Base-by-base conservation (phyloP, 2,113 vertebrate genomes). In the Phrynosoma platyrhinos region DNA sequence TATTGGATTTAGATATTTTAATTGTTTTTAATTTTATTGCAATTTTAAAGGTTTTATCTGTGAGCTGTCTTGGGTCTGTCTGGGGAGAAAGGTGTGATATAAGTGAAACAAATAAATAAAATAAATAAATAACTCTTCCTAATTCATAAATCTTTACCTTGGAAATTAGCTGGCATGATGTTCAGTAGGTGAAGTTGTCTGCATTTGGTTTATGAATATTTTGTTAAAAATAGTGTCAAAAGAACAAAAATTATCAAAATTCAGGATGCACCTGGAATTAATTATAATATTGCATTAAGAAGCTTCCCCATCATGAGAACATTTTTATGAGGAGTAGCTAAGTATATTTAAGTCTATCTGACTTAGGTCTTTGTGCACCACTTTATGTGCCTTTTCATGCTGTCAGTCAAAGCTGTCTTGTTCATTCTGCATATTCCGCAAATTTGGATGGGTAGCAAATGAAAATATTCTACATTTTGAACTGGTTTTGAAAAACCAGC, bases 171-270 rank as follows among this genome's bases (percentile, higher is more conserved):
- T 47, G 86, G 69, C 84, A 83, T 10, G 40, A 74, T 86, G 18
- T 75, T 36, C 72, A 86, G 76, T 20, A 80, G 75, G 55, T 84
- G 86, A 75, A 30, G 40, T 32, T 40, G 64, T 64, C 10, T 91
- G 72, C 53, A 89, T 83, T 79, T 87, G 47, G 5, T 58, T 90
- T 52, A 88, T 88, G 83, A 88, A 85, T 82, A 23, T 30, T 30
- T 27, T 71, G 9, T 30, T 30, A 64, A 40, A 58, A 81, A 42
- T 75, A 55, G 42, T 58, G 23, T 25, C 27, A 47, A 79, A 75
- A 32, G 27, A 72, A 32, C 14, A 53, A 74, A 62, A 23, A 81
- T 62, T 30, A 71, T 9, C 53, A 32, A 87, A 87, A 74, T 62
- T 74, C 9, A 87, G 69, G 55, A 89, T 36, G 55, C 68, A 84